phyloP scores from a whole-genome alignment of 2,113 vertebrate genomes.

The Pluvialis apricaria region DNA sequence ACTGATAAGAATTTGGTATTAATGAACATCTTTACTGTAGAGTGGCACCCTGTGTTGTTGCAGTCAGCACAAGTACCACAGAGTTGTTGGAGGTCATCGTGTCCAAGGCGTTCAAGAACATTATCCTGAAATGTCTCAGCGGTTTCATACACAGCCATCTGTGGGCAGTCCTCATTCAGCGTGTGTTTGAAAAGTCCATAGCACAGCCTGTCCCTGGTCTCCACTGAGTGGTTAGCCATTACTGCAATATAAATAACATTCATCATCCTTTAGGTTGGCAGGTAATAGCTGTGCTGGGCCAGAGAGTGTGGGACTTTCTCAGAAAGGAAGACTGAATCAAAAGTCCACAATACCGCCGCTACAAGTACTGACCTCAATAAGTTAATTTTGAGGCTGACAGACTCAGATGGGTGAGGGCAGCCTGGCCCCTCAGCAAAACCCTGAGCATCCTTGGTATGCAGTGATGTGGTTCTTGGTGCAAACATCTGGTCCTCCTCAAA shows the following conservation, averaged over 20 bases:
- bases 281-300: conserved; percentile 24
- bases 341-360: not conserved
- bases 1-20: not conserved
- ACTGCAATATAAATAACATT: conserved; percentile 48
- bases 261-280: conserved; percentile 56
- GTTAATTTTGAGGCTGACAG: conserved; percentile 13
- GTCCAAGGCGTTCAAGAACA: not conserved
- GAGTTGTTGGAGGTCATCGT: not conserved
- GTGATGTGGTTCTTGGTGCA: not conserved
- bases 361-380: conserved; percentile 4
- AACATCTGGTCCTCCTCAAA: not conserved
- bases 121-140: conserved; percentile 13
- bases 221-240: conserved; percentile 41
- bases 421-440: not conserved
- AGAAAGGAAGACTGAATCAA: conserved; percentile 16
- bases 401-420: not conserved
- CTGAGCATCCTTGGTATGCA: not conserved
- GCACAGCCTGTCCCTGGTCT: conserved; percentile 41
- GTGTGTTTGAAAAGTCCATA: conserved; percentile 1
- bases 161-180: not conserved
- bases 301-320: not conserved
- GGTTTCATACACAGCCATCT: not conserved
- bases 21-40: not conserved
- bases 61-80: not conserved
- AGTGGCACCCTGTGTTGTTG: not conserved